Evolutionary conservation across 2,888 invertebrate genomes (phyloP).

Genomic region (Agriotes lineatus): DNA sequence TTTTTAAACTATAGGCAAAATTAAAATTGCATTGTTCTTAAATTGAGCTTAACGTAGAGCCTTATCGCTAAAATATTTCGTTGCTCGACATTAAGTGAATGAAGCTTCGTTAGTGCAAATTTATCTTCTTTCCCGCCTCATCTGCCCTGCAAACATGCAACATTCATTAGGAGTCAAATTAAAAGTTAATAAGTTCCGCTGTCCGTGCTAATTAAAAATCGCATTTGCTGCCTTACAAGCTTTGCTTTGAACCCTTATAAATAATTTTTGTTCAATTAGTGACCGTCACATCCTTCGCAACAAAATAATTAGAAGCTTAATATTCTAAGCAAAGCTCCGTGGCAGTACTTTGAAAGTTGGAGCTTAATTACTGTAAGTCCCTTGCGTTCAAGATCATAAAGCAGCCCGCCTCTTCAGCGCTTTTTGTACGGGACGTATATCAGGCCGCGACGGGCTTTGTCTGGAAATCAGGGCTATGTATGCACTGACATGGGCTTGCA

Average conservation of each 20-base stretch:
- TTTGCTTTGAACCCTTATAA: background rate
- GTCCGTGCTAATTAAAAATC: background rate
- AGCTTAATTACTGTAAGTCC: constrained; percentile 12
- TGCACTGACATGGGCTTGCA: background rate
- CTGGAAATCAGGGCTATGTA: background rate
- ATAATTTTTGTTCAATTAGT: constrained; percentile 13
- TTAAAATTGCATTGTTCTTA: too few species aligned
- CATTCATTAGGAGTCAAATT: too few species aligned
- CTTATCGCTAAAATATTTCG: too few species aligned
- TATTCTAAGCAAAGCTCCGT: constrained; percentile 8
- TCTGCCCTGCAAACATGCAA: too few species aligned
- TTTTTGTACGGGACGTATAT: background rate
- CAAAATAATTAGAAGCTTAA: constrained; percentile 16
- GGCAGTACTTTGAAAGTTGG: constrained; percentile 6
- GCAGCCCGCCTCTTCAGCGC: background rate
- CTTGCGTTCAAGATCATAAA: constrained; percentile 13
- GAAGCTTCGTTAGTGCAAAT: too few species aligned
- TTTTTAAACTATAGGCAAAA: too few species aligned
- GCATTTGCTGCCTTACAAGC: background rate
- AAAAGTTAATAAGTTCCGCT: background rate
- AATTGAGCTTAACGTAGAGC: too few species aligned
- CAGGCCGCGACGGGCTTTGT: background rate
- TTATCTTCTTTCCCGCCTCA: too few species aligned
- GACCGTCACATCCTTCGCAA: background rate
- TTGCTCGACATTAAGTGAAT: too few species aligned